Percentiles rank a stretch among this genome's conserved stretches.
These are phyloP conservation scores for Drosophila ustulata DNA, from an alignment of 2,888 invertebrate genomes.

Conservation along the genomic window DNA sequence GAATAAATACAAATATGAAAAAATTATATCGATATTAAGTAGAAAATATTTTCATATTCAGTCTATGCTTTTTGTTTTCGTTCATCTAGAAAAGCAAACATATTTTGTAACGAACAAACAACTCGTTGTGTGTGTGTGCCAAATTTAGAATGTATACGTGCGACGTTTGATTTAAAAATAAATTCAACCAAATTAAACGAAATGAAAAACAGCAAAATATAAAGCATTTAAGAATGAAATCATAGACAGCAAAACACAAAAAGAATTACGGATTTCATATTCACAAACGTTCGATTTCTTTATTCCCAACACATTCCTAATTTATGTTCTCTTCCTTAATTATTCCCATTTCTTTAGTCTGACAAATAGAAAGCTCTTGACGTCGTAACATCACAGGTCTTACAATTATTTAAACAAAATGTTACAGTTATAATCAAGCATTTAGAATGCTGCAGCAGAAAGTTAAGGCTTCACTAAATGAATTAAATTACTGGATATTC, in stretches of 20 bases:
- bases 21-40: neutral
- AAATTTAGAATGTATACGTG: slow-evolving; percentile 69
- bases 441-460: too few species aligned
- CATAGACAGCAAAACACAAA: slow-evolving; percentile 32
- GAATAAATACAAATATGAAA: neutral
- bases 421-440: too few species aligned
- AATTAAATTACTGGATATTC: too few species aligned
- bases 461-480: too few species aligned
- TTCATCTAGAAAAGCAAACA: slow-evolving; percentile 50
- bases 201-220: slow-evolving; percentile 53
- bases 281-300: neutral
- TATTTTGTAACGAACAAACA: slow-evolving; percentile 71
- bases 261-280: neutral
- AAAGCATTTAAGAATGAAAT: slow-evolving; percentile 58
- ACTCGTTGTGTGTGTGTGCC: slow-evolving; percentile 45
- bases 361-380: neutral
- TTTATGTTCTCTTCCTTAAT: neutral
- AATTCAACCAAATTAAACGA: slow-evolving; percentile 58
- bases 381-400: too few species aligned
- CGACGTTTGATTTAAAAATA: slow-evolving; percentile 65
- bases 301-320: neutral
- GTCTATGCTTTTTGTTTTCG: slow-evolving; percentile 22
- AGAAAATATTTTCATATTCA: slow-evolving; percentile 17
- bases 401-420: too few species aligned
- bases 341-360: neutral